phyloP scores from a whole-genome alignment of 2,113 vertebrate species.

The Thalassoma bifasciatum region DNA sequence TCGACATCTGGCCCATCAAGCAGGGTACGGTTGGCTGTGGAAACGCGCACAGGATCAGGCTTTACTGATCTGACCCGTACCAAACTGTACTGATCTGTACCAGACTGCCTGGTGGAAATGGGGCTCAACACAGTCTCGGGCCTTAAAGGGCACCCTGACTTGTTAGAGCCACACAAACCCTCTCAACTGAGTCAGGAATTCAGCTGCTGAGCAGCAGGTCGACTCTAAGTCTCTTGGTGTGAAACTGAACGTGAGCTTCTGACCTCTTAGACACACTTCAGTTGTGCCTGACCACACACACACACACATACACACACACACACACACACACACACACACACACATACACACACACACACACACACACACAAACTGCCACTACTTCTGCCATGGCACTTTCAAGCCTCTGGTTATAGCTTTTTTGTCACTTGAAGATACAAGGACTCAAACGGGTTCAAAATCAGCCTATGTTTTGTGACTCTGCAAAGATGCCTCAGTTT shows the following conservation, averaged over 20 bases:
- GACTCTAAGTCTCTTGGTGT: slow-evolving; percentile 13
- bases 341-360: too few species aligned
- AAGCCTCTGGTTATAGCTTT: slow-evolving; percentile 18
- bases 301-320: too few species aligned
- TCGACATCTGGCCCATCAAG: too few species aligned
- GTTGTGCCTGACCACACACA: slow-evolving; percentile 50
- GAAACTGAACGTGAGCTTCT: slow-evolving; percentile 38
- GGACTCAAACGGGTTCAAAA: background rate
- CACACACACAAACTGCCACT: too few species aligned
- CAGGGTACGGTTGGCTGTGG: too few species aligned
- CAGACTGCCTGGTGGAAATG: too few species aligned
- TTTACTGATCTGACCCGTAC: too few species aligned
- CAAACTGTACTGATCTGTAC: too few species aligned
- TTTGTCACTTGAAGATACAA: slow-evolving; percentile 5
- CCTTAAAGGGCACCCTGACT: slow-evolving; percentile 19
- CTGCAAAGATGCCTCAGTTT: slow-evolving; percentile 1
- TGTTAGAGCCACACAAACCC: slow-evolving; percentile 13
- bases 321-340: too few species aligned
- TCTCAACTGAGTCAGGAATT: slow-evolving; percentile 28
- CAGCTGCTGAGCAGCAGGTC: slow-evolving; percentile 43
- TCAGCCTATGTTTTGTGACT: background rate
- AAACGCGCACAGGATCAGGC: too few species aligned
- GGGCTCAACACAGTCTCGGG: too few species aligned
- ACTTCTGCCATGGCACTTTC: background rate
- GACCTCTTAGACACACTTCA: slow-evolving; percentile 55